Percentiles rank a stretch among this genome's conserved stretches.
phyloP scores from a whole-genome alignment of 2,113 vertebrate genomes.

The Thunnus thynnus region DNA sequence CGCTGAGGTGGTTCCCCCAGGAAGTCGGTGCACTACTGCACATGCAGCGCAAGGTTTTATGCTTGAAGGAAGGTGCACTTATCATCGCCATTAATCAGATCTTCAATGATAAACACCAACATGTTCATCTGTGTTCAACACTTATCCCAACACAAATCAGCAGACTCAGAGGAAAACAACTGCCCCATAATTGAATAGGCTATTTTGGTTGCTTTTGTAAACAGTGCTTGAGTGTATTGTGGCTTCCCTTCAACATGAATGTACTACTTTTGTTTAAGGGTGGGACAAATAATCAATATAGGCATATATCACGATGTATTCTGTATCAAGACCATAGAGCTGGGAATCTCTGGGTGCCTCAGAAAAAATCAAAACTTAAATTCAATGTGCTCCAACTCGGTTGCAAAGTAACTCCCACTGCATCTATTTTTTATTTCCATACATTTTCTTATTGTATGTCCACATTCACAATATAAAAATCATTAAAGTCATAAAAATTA shows the following conservation, averaged over 20 bases:
- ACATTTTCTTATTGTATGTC: neutral
- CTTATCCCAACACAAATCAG: neutral
- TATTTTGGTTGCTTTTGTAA: neutral
- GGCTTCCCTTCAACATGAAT: neutral
- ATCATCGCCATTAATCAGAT: conserved; percentile 2
- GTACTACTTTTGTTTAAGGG: neutral
- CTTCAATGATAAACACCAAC: conserved; percentile 17
- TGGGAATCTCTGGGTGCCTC: neutral
- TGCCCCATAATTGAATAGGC: neutral
- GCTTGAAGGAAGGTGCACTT: conserved; percentile 41
- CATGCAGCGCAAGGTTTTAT: conserved; percentile 32
- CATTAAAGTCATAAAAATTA: neutral
- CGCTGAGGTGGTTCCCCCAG: conserved; percentile 75
- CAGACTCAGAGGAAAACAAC: neutral
- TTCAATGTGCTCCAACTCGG: neutral
- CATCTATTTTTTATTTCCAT: neutral
- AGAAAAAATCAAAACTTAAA: neutral
- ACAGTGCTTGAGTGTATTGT: neutral
- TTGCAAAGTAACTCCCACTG: no score
- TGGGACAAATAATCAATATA: neutral
- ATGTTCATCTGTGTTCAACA: neutral
- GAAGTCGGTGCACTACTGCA: conserved; percentile 63
- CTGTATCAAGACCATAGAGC: neutral
- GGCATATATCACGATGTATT: neutral
- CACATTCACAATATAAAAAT: neutral